These are phyloP conservation scores for Drosophila borborema DNA, from an alignment of 2,888 invertebrate species.

Conservation along the genomic window DNA sequence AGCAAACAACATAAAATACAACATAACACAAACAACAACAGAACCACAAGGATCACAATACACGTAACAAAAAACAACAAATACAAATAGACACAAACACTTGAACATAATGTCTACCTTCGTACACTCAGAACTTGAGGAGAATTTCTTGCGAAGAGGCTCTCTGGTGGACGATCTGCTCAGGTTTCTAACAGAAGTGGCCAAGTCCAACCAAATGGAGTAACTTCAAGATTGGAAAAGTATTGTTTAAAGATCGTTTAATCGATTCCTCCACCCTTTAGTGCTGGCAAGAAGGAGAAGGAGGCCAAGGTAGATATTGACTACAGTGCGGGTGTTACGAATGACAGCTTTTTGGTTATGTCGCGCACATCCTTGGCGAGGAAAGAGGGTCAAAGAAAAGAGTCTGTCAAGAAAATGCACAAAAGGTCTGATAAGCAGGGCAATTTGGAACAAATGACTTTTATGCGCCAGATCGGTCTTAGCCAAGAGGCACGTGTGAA, in stretches of 20 bases:
- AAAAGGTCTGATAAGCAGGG: neutral
- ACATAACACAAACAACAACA: neutral
- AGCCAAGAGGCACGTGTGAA: neutral
- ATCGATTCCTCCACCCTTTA: neutral
- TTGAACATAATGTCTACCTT: constrained; percentile 18
- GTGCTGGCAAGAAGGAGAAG: constrained; percentile 26
- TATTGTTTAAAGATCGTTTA: neutral
- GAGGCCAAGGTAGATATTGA: constrained; percentile 9
- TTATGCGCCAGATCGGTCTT: constrained; percentile 50
- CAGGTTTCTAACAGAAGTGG: constrained; percentile 34
- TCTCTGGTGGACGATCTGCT: constrained; percentile 40
- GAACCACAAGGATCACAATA: neutral
- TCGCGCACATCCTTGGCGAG: fast-evolving
- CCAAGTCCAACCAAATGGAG: constrained; percentile 40
- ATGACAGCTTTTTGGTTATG: constrained; percentile 29
- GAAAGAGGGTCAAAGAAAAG: too few species aligned
- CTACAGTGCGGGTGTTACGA: constrained; percentile 19
- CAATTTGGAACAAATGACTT: constrained; percentile 37
- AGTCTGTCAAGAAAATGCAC: neutral
- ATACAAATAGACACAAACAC: neutral
- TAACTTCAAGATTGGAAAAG: neutral
- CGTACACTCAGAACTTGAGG: constrained; percentile 23
- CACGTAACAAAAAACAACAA: neutral
- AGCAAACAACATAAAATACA: neutral
- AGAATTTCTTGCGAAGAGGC: constrained; percentile 36